A percentile compares a stretch with the other conserved stretches of the same genome.
Conservation (phyloP, 1,140 invertebrate genomes). For the Sycophila sp. region DNA sequence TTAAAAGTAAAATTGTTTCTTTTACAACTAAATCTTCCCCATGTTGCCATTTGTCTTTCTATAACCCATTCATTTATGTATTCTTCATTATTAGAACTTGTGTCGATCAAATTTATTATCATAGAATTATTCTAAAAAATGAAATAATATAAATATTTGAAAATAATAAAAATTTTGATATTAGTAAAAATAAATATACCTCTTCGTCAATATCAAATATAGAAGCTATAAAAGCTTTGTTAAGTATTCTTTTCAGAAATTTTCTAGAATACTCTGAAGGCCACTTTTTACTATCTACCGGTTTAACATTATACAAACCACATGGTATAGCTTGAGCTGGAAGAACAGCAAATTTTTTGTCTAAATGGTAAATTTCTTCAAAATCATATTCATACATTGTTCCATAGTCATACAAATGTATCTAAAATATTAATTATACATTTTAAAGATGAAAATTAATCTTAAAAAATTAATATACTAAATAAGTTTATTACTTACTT, state of each 20-base stretch:
- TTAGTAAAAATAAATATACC: constrained; percentile 35
- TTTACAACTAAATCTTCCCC: constrained; percentile 49
- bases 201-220: constrained; percentile 34
- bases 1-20: constrained; percentile 40
- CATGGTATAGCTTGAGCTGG: constrained; percentile 60
- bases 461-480: neutral
- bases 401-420: constrained; percentile 61
- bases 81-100: constrained; percentile 38
- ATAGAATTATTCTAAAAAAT: constrained; percentile 54
- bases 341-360: constrained; percentile 50
- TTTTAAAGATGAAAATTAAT: neutral
- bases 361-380: constrained; percentile 50
- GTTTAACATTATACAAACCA: constrained; percentile 51
- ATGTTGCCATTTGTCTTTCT: constrained; percentile 43
- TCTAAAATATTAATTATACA: constrained; percentile 42
- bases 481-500: constrained; percentile 41
- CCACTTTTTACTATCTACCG: constrained; percentile 44
- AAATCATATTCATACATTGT: constrained; percentile 49
- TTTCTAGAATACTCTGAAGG: constrained; percentile 17
- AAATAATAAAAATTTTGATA: neutral
- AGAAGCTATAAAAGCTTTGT: constrained; percentile 37
- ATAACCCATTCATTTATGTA: constrained; percentile 54
- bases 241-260: constrained; percentile 38
- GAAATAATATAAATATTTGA: constrained; percentile 5
- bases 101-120: constrained; percentile 49